Evolutionary conservation across 1,140 invertebrate genomes (phyloP), one percentile per base, ranked within the genome.

Genomic region (Heliconius congener): DNA sequence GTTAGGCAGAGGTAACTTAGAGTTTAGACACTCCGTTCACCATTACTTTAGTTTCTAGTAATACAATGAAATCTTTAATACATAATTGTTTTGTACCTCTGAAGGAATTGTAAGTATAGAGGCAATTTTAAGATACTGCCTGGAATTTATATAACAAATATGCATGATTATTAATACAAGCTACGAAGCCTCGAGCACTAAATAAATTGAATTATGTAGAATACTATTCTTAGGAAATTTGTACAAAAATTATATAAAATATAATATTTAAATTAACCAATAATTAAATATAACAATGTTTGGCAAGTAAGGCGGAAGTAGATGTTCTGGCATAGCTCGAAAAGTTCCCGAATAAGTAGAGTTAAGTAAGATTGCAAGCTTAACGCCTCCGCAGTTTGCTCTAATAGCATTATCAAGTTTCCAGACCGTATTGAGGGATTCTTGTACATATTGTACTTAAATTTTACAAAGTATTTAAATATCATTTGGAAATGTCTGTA

Each of bases 381-480:
- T 93, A 89, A 93, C 91, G 91, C 91, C 91, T 90, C 85, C 85
- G 80, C 85, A 86, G 90, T 89, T 93, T 91, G 84, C 86, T 85
- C 84, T 92, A 93, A 93, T 93, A 93, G 91, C 88, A 93, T 93
- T 93, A 93, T 86, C 89, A 93, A 93, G 91, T 93, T 93, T 92
- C 91, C 90, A 93, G 91, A 93, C 91, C 89, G 86, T 93, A 91
- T 91, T 93, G 90, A 86, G 81, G 86, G 84, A 90, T 91, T 90
- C 85, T 90, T 89, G 78, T 80, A 80, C 84, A 84, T 80, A 84
- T 82, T 85, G 73, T 83, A 83, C 76, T 84, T 81, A 82, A 82
- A 78, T 81, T 73, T 77, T 77, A 73, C 37, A 42, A 34, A 71
- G n/a, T 72, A 72, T 66, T 66, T 66, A 66, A 66, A 66, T 66